Evolutionary conservation across 2,888 invertebrate genomes (phyloP), one percentile per base, ranked within the genome.

Genomic region (Leptinotarsa juncta): DNA sequence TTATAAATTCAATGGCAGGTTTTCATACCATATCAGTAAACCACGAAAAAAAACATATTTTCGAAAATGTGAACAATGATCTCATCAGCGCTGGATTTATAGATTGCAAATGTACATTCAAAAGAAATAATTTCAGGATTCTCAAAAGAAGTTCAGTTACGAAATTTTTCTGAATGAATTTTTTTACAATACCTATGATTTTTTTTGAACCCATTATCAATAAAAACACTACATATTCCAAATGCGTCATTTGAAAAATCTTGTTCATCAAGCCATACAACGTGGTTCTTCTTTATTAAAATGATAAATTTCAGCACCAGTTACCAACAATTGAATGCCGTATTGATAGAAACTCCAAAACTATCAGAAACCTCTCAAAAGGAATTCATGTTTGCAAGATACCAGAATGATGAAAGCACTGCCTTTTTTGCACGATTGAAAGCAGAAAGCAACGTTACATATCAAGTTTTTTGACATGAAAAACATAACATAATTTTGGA

Each of bases 301-400:
- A 67, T 50, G 3, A 51, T 2, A 50, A 51, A 67, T 20, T 67
- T 50, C 50, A 67, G 7, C 3, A 16, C 7, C 7, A 4, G 26
- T 15, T 60, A 23, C 12, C 26, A 26, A 26, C 26, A 60, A 60
- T 26, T 60, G 3, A 14, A 26, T 23, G 26, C 0, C 23, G 51
- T 67, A 4, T 26, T 50, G 4, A 51, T 50, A 20, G 15, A 16
- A 67, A 67, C 67, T 23, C 20, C 67, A 67, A 67, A 67, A 23
- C 67, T 51, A 50, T 67, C 67, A 15, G 67, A 67, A 4, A 67
- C 49, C 18, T 67, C 67, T 67, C 67, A 23, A 51, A 67, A 16
- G 23, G 67, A 20, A 67, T 67, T 67, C 50, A 32, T 32, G 32
- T 32, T 32, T 32, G 32, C 12, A 14, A 26, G 60, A 23, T 10